Base-by-base conservation (phyloP, 2,888 invertebrate genomes). In the Prosopocoilus inquinatus region DNA sequence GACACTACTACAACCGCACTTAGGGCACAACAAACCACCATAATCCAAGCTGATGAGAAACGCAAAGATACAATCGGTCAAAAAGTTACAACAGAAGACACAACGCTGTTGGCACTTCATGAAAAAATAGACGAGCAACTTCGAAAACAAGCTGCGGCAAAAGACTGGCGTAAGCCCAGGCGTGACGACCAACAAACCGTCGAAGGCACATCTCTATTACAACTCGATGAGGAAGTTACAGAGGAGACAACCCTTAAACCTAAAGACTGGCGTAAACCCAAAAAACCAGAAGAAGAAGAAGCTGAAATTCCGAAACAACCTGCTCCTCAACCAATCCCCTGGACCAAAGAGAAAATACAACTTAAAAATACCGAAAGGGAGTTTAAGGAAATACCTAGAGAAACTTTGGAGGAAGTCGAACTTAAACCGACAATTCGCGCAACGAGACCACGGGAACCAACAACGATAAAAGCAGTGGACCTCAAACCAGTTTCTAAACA, bases 291-390 rank as follows among this genome's bases (percentile, higher is more conserved):
- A 3, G n/a, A 20, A 20, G 20, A 15, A 48, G 12, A 1, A 15
- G 36, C 13, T 32, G 4, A 47, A 12, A 47, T 34, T 12, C 9
- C 32, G 32, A 43, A 36, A 48, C 13, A 9, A 38, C 9, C 15
- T 50, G 36, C 5, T 36, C 4, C 62, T 52, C 78, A 81, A 58
- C 63, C 71, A 1, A 73, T 74, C 65, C 81, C 84, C 8, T 84
- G 84, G 84, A 89, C 84, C 2, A 81, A 88, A 67, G 85, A 89
- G 73, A 80, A 81, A 61, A 78, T 84, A 12, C 77, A 72, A 43
- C 69, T 85, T 32, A 85, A 83, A 61, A 78, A 75, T 65, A 72
- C 73, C 1, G 77, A 47, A 71, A 68, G 61, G 64, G 2, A 41
- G 9, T 56, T 64, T 3, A 65, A 70, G 12, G 71, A 71, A n/a